Evolutionary conservation across 35 echinoderm and acorn worm species (phyloP), one percentile per base, ranked within the genome.

Genomic region (Nesometra sesokonis): DNA sequence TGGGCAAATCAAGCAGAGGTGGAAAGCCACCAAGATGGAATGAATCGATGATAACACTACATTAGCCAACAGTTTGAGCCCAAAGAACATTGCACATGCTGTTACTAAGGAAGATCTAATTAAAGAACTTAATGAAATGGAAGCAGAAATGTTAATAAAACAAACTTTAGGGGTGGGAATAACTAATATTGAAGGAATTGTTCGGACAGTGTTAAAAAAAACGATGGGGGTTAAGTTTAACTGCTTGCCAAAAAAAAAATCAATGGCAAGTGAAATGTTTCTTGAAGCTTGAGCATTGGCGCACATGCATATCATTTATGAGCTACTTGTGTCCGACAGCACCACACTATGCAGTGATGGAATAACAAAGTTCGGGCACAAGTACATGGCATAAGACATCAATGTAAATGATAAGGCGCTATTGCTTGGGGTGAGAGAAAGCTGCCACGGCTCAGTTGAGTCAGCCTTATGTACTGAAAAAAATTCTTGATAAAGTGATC

Each of bases 361-460:
- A 29, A 91, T 84, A 36, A 86, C 89, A 3, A 94, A 90, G 46
- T 80, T 79, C 33, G 88, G 93, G 9, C 85, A 93, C 46, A 84
- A 93, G 38, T 93, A 93, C 46, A 81, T 38, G 1, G 77, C 92
- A 0, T 93, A 85, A 38, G 93, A 85, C 81, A 76, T 94, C 30
- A 43, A 21, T 31, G 27, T 83, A 46, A 76, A 30, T 5, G 35
- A 80, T 38, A 81, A 38, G 47, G 87, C n/a, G 11, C 80, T 88
- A 30, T 82, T 84, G 39, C 37, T 90, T 33, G 93, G 89, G 17
- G 33, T 94, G 34, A 80, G 93, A 46, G 89, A 83, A n/a, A 94
- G 77, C 36, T 76, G 32, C 36, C 33, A 35, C 35, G 86, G 93
- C n/a, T 46, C 32, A n/a, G 93, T 81, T 4, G 85, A 88, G 11